Conservation (phyloP, 1,140 invertebrate genomes). For the Grapholita molesta region DNA sequence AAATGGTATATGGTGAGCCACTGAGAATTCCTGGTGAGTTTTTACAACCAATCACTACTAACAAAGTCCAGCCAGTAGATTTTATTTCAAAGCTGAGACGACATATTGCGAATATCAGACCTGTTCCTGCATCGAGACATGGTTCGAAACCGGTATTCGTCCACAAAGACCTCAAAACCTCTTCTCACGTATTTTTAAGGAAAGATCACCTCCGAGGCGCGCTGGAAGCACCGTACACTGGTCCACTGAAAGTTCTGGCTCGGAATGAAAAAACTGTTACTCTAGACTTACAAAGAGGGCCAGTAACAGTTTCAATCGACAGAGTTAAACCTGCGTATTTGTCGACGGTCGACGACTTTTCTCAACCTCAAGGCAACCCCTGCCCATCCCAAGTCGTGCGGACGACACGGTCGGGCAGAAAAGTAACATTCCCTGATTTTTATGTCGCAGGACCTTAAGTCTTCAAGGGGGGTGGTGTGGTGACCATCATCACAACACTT, state of each 20-base stretch:
- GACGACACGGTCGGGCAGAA: background rate
- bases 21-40: constrained; percentile 27
- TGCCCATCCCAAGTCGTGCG: background rate
- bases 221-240: constrained; percentile 1
- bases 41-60: background rate
- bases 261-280: background rate
- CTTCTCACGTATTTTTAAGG: background rate
- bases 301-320: background rate
- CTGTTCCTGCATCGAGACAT: constrained; percentile 20
- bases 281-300: background rate
- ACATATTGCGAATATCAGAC: constrained; percentile 18
- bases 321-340: constrained; percentile 5
- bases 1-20: constrained; percentile 29
- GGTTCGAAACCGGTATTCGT: background rate
- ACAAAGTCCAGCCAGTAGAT: background rate
- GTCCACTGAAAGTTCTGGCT: background rate
- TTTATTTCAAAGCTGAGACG: constrained; percentile 24
- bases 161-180: background rate
- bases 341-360: background rate
- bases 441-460: background rate
- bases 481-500: no score
- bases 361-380: background rate
- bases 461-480: background rate
- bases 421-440: background rate
- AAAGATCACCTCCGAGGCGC: background rate